These are phyloP conservation scores for Ambastaia sidthimunki DNA, from an alignment of 2,797 vertebrate genomes.

Conservation along the genomic window DNA sequence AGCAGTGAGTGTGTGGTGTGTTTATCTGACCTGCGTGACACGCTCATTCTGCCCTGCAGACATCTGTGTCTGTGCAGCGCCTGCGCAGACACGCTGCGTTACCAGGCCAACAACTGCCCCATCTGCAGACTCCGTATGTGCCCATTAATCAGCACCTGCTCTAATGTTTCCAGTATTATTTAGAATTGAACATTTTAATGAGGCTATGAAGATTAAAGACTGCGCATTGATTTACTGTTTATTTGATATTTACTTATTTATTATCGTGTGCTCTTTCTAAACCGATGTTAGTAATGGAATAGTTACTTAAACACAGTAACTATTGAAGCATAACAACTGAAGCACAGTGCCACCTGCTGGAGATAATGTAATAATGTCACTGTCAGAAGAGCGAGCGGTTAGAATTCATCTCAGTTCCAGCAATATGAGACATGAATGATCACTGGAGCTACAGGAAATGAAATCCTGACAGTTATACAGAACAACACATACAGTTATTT, in stretches of 20 bases:
- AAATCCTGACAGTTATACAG: not conserved
- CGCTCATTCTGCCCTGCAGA: slow-evolving; percentile 94
- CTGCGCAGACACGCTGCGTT: slow-evolving; percentile 94
- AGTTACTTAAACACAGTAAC: slow-evolving; percentile 2
- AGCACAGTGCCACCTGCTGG: slow-evolving; percentile 72
- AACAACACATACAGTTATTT: slow-evolving; percentile 46
- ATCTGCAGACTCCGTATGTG: slow-evolving; percentile 97
- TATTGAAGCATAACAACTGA: slow-evolving; percentile 35
- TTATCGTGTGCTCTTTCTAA: not conserved
- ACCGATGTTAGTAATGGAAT: too few relatives aligned
- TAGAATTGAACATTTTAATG: slow-evolving; percentile 17
- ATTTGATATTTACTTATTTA: slow-evolving; percentile 7
- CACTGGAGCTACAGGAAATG: not conserved
- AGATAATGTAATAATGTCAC: not conserved
- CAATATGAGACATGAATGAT: not conserved
- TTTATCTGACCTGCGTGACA: slow-evolving; percentile 93
- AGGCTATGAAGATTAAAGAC: slow-evolving; percentile 22
- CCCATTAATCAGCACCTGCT: slow-evolving; percentile 50
- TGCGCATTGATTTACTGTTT: not conserved
- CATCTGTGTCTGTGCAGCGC: slow-evolving; percentile 97
- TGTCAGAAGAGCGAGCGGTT: not conserved
- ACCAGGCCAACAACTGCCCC: slow-evolving; percentile 98
- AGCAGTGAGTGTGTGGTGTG: slow-evolving; percentile 98
- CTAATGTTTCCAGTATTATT: slow-evolving; percentile 30
- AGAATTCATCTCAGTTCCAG: not conserved